Evolutionary conservation across 2,113 vertebrate species (phyloP).

Genomic region (Festucalex cinctus): DNA sequence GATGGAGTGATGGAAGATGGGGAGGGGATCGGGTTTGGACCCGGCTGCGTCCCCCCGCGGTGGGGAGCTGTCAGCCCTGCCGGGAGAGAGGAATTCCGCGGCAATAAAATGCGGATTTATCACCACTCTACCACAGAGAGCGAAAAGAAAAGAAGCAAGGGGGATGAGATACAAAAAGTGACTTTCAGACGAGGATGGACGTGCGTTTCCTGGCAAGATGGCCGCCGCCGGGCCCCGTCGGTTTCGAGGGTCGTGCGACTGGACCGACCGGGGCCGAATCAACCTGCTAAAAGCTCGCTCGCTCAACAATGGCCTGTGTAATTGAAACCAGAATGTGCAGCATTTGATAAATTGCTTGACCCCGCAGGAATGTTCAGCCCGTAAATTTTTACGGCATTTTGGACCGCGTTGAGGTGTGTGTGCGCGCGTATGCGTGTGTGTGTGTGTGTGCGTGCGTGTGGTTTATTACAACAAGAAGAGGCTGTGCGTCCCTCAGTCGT

Average conservation of each 20-base stretch:
- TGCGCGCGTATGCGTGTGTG: constrained; percentile 55
- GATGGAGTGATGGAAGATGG: constrained; percentile 80
- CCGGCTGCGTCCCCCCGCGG: constrained; percentile 92
- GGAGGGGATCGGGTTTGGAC: constrained; percentile 68
- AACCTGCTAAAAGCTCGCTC: constrained; percentile 97
- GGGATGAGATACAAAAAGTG: constrained; percentile 23
- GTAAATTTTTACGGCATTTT: constrained; percentile 92
- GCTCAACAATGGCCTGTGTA: constrained; percentile 94
- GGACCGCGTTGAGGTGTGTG: constrained; percentile 62
- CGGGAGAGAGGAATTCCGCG: constrained; percentile 96
- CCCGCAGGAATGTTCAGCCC: constrained; percentile 95
- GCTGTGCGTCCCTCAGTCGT: constrained; percentile 33
- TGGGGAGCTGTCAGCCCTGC: constrained; percentile 97
- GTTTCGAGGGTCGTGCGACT: constrained; percentile 65
- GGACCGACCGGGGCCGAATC: constrained; percentile 95
- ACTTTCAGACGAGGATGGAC: constrained; percentile 33
- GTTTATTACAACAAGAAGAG: constrained; percentile 30
- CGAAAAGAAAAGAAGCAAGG: constrained; percentile 47
- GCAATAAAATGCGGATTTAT: constrained; percentile 99
- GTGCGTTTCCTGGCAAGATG: neutral
- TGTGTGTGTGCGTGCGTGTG: constrained; percentile 18
- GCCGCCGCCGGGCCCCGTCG: neutral
- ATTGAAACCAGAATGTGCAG: constrained; percentile 99
- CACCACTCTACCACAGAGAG: constrained; percentile 92
- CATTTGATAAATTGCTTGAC: constrained; percentile 99